A percentile compares a stretch with the other conserved stretches of the same genome.
phyloP scores from a whole-genome alignment of 2,113 vertebrate species.

The Acanthisitta chloris region DNA sequence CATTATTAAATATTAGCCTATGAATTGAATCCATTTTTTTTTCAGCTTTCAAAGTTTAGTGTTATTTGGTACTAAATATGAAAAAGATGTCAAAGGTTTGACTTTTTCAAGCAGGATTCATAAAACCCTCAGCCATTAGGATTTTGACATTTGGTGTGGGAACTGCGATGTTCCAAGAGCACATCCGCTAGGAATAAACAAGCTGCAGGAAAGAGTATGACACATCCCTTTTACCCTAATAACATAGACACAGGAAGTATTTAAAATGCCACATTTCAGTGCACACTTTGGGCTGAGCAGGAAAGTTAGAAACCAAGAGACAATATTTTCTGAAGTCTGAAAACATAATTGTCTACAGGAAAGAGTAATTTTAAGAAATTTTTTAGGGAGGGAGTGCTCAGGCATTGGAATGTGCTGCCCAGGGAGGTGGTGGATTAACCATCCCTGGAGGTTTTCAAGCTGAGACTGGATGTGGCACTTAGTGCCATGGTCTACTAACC shows the following conservation, averaged over 20 bases:
- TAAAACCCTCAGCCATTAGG: slow-evolving; percentile 26
- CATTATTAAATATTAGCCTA: background rate
- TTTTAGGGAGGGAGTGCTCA: too few species aligned
- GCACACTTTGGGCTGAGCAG: background rate
- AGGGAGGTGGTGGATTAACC: too few species aligned
- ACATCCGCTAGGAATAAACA: slow-evolving; percentile 66
- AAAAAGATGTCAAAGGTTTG: slow-evolving; percentile 5
- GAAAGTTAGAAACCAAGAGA: background rate
- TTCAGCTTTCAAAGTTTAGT: background rate
- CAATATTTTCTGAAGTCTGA: background rate
- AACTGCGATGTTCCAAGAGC: slow-evolving; percentile 51
- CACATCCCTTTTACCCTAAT: slow-evolving; percentile 47
- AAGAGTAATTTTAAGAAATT: background rate
- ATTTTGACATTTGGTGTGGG: slow-evolving; percentile 66
- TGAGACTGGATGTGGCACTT: too few species aligned
- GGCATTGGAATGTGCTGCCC: too few species aligned
- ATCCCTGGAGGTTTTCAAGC: too few species aligned
- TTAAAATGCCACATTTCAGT: slow-evolving; percentile 18
- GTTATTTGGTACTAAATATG: background rate
- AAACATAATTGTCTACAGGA: background rate
- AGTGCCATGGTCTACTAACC: too few species aligned
- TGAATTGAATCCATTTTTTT: background rate
- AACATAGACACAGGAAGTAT: slow-evolving; percentile 24
- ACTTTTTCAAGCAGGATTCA: background rate
- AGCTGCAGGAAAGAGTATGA: slow-evolving; percentile 33